Evolutionary conservation across 2,888 invertebrate genomes (phyloP).

Genomic region (Andricus quercusramuli): DNA sequence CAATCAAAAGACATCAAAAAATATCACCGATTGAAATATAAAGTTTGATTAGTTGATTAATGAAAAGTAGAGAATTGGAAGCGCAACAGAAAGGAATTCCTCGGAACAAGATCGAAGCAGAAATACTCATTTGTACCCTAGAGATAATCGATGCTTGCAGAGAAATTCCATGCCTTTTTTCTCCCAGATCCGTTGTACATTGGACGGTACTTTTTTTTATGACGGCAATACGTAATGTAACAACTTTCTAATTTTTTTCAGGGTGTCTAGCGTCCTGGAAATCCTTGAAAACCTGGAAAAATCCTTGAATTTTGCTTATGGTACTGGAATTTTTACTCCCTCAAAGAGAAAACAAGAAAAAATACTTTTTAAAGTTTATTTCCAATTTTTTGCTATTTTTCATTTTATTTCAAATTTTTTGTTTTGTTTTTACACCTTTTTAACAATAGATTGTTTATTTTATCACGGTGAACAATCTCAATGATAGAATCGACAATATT

Average conservation of each 20-base stretch:
- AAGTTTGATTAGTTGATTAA: background rate
- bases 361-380: too few relatives aligned
- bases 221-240: conserved; percentile 35
- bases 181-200: conserved; percentile 53
- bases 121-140: background rate
- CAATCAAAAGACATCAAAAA: background rate
- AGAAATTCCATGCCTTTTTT: conserved; percentile 43
- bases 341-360: too few relatives aligned
- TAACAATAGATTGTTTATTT: too few relatives aligned
- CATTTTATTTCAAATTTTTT: too few relatives aligned
- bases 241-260: conserved; percentile 15
- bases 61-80: background rate
- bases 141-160: conserved; percentile 22
- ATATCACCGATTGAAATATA: background rate
- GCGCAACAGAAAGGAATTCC: conserved; percentile 3
- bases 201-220: conserved; percentile 65
- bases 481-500: too few relatives aligned
- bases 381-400: too few relatives aligned
- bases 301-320: too few relatives aligned
- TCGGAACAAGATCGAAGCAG: background rate
- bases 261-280: too few relatives aligned
- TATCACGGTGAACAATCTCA: too few relatives aligned
- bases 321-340: too few relatives aligned
- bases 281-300: too few relatives aligned
- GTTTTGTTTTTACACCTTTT: too few relatives aligned